Base-by-base conservation (phyloP, 2,888 invertebrate genomes). In the Crepidodera aurea region DNA sequence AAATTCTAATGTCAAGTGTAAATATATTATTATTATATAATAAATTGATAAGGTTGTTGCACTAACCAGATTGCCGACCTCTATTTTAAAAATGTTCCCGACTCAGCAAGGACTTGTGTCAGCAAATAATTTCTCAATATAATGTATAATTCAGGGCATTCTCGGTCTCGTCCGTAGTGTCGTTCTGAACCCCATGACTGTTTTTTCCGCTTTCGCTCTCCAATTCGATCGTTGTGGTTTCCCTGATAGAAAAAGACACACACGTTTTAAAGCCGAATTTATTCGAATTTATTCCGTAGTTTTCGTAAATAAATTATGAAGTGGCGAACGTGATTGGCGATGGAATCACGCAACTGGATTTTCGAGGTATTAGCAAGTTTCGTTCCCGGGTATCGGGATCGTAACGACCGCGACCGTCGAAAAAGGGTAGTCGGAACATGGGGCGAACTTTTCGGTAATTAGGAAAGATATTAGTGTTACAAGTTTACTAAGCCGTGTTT, bases 221-320 rank as follows among this genome's bases (percentile, higher is more conserved):
- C 18, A 44, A 54, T 42, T 54, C 54, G 54, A 40, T 53, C n/a
- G 40, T n/a, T 16, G 53, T 29, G 53, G 53, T 40, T 25, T 39
- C 32, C 16, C 40, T 40, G 53, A 54, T 54, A 40, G 39, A 44
- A 57, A 57, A 48, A 57, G 57, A 50, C 44, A 39, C 37, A 50
- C 44, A 48, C 57, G 27, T 16, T 57, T 34, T 57, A 48, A 50
- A 48, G 22, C 46, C 42, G 57, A 57, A 57, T 57, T 57, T 57
- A 48, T 40, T 48, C 42, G 57, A 57, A 57, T 57, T 57, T 57
- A 48, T 40, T 48, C 48, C 48, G 57, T 57, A 50, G 27, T 48
- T 57, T 57, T 37, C 57, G 59, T 66, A 64, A 66, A 66, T 66
- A 66, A 66, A 62, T 66, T 59, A 66, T 64, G 50, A 62, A 53